A percentile compares a stretch with the other conserved stretches of the same genome.
These are phyloP conservation scores for Malthinus flaveolus DNA, from an alignment of 2,888 invertebrate genomes.

Conservation along the genomic window DNA sequence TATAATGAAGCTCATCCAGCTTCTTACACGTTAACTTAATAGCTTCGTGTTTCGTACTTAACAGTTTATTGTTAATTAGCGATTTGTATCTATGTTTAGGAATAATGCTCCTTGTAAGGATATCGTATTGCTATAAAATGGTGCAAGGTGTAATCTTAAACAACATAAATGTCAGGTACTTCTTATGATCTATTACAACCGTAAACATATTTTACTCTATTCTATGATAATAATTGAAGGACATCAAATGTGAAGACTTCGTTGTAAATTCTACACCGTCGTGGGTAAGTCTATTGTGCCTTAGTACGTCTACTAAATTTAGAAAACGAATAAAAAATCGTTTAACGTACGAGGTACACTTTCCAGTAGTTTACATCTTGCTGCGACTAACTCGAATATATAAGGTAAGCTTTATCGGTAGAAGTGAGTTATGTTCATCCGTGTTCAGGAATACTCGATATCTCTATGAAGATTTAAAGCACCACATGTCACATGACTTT, in stretches of 20 bases:
- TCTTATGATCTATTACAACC: conserved; percentile 14
- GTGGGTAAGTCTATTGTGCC: too few relatives aligned
- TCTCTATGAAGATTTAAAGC: conserved; percentile 35
- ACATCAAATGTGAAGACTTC: background rate
- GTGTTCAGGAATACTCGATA: conserved; percentile 38
- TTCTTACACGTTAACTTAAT: conserved; percentile 24
- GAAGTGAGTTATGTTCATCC: conserved; percentile 38
- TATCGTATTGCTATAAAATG: conserved; percentile 19
- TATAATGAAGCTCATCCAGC: conserved; percentile 27
- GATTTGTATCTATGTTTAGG: conserved; percentile 24
- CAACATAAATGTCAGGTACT: conserved; percentile 17
- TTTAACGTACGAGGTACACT: conserved; percentile 31
- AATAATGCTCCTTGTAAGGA: conserved; percentile 20
- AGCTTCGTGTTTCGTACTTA: conserved; percentile 18
- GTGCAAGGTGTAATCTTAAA: conserved; percentile 22
- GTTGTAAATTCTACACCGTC: too few relatives aligned
- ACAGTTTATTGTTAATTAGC: conserved; percentile 28
- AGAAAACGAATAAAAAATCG: conserved; percentile 11
- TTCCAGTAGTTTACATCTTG: conserved; percentile 39
- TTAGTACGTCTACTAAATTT: background rate
- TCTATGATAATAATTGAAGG: background rate
- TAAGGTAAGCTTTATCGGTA: conserved; percentile 38
- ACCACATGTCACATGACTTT: conserved; percentile 31
- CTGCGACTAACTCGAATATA: conserved; percentile 40
- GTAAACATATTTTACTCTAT: conserved; percentile 14